Evolutionary conservation across 1,140 invertebrate species (phyloP), one percentile per base, ranked within the genome.

Genomic region (Mylabris phalerata): DNA sequence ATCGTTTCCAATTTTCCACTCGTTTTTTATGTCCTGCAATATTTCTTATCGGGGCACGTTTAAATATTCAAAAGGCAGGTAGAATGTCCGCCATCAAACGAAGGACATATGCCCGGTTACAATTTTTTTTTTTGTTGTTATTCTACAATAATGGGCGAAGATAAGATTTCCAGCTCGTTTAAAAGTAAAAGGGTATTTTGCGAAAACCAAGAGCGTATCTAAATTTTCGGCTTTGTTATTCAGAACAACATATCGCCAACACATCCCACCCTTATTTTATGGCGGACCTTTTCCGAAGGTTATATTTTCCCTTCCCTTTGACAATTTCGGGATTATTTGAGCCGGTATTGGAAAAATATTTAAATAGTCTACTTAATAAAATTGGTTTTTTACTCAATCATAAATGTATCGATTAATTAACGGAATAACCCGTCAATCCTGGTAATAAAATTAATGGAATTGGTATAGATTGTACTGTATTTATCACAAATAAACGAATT

Each of bases 121-220:
- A 19, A 19, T 19, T 19, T 19, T 19, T 19, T 19, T 13, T 13
- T 13, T n/a, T n/a, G n/a, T n/a, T 19, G 19, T 19, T 19, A 19
- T 19, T 19, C 19, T 19, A 32, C 4, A 32, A 32, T 4, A 32
- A 32, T 32, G 4, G 32, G 7, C 4, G 7, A 44, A 55, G 52
- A 55, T 55, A 55, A 55, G 52, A 55, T 4, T 13, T 55, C 47
- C 47, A 47, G 52, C 19, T 47, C 42, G 19, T 19, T 56, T 50
- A 59, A 67, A 67, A 64, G 66, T 67, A 67, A 68, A 68, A 66
- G 66, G 66, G 62, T 66, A 68, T 68, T 67, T 66, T 64, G 63
- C 63, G 65, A 65, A 67, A 69, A 69, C 66, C 64, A 60, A 68
- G 65, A 69, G 70, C 67, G 64, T 70, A 69, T 63, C 68, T 66